These are phyloP conservation scores for Philonicus albiceps DNA, from an alignment of 2,888 invertebrate species.

Conservation along the genomic window DNA sequence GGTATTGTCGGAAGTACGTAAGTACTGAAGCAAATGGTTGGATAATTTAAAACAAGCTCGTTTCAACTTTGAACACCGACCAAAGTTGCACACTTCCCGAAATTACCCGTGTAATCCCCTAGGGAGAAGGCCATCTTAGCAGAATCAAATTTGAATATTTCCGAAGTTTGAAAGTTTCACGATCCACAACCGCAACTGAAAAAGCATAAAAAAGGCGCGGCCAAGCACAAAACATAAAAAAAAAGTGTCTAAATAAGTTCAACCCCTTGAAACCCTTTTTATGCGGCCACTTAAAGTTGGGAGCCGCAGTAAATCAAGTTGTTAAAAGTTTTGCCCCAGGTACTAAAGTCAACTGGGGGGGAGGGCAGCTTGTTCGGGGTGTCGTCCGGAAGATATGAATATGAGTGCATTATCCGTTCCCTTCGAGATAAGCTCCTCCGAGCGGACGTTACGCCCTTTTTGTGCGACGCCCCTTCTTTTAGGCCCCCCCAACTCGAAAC, in stretches of 20 bases:
- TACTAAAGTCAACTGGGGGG: slow-evolving; percentile 7
- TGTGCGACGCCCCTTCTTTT: neutral
- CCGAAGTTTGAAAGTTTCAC: neutral
- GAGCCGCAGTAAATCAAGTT: slow-evolving; percentile 20
- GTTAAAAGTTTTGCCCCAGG: slow-evolving; percentile 17
- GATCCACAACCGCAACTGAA: neutral
- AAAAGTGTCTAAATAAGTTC: slow-evolving; percentile 5
- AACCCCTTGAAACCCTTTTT: neutral
- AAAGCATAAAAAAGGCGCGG: neutral
- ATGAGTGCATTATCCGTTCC: neutral
- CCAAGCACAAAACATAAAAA: neutral
- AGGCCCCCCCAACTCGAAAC: neutral
- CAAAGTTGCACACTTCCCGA: neutral
- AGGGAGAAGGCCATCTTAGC: neutral
- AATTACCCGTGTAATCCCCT: neutral
- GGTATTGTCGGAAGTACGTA: neutral
- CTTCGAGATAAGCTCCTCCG: neutral
- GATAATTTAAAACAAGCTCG: neutral
- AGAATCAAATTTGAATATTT: neutral
- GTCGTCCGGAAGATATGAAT: slow-evolving; percentile 2
- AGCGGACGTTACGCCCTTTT: neutral
- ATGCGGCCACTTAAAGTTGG: neutral
- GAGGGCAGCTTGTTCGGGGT: neutral
- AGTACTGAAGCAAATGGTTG: neutral
- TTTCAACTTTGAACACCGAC: neutral